A percentile compares a stretch with the other conserved stretches of the same genome.
phyloP scores from a whole-genome alignment of 2,888 invertebrate genomes.

The Bombylius discolor region DNA sequence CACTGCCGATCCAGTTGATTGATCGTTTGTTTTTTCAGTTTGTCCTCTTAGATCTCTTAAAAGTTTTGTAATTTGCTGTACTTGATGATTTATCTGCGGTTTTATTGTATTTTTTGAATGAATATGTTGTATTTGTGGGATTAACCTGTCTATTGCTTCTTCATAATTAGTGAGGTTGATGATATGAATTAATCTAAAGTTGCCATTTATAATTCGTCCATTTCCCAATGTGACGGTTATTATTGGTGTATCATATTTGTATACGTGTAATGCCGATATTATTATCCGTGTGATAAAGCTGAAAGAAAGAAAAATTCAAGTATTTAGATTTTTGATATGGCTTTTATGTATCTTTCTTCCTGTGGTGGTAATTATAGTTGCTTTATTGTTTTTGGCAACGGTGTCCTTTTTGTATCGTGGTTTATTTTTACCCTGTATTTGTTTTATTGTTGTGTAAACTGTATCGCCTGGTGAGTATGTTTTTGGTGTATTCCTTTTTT shows the following conservation, averaged over 20 bases:
- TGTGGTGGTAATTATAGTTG: too few relatives aligned
- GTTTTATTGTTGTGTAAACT: constrained; percentile 11
- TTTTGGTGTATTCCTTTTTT: constrained; percentile 7
- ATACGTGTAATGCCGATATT: too few relatives aligned
- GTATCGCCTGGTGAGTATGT: constrained; percentile 5
- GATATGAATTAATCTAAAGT: neutral
- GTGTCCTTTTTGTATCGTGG: too few relatives aligned
- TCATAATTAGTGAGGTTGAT: neutral
- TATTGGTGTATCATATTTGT: too few relatives aligned
- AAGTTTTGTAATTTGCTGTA: neutral
- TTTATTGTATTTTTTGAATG: neutral
- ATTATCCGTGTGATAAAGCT: too few relatives aligned
- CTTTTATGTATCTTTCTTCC: neutral
- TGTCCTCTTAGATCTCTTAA: neutral
- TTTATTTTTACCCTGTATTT: neutral
- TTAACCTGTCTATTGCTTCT: neutral
- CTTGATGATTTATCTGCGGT: neutral
- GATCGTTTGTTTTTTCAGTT: neutral
- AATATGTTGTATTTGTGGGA: neutral
- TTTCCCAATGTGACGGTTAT: too few relatives aligned
- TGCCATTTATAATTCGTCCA: too few relatives aligned
- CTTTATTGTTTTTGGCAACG: too few relatives aligned
- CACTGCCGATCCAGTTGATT: constrained; percentile 1
- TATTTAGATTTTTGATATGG: too few relatives aligned
- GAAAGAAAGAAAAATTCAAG: too few relatives aligned